These are phyloP conservation scores for Macroramphosus scolopax DNA, from an alignment of 2,797 vertebrate genomes.

Conservation along the genomic window DNA sequence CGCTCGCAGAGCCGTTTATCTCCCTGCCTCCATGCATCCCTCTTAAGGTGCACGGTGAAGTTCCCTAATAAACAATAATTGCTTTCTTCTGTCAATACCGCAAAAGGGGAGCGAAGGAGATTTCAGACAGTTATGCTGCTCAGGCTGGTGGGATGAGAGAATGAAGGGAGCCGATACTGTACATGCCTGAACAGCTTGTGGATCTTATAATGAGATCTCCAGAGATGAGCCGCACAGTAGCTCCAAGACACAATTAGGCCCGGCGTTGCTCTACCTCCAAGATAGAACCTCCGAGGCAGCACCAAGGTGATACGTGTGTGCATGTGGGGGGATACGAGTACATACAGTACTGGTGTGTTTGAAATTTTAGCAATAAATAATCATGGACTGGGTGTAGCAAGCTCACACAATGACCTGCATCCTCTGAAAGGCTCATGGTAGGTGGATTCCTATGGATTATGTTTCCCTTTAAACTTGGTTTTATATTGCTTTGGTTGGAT, in stretches of 20 bases:
- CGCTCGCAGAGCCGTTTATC: constrained; percentile 37
- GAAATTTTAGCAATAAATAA: constrained; percentile 12
- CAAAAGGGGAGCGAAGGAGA: constrained; percentile 40
- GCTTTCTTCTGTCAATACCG: constrained; percentile 60
- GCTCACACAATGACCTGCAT: neutral
- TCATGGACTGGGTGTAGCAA: neutral
- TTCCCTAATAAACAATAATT: constrained; percentile 70
- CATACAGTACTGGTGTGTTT: constrained; percentile 1
- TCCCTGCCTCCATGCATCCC: constrained; percentile 38
- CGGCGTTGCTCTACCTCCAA: constrained; percentile 52
- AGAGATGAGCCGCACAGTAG: constrained; percentile 73
- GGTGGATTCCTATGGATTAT: constrained; percentile 1
- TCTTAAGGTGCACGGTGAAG: constrained; percentile 45
- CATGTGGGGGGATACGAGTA: constrained; percentile 5
- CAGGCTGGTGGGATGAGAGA: constrained; percentile 65
- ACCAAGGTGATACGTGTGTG: constrained; percentile 31
- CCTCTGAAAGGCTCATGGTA: neutral
- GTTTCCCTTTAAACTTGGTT: neutral
- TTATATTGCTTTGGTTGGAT: neutral
- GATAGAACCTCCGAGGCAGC: constrained; percentile 44
- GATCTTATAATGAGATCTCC: constrained; percentile 83
- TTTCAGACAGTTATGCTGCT: constrained; percentile 60
- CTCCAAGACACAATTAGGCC: constrained; percentile 80
- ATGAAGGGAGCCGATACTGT: constrained; percentile 45
- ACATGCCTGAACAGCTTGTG: constrained; percentile 76